Percentiles rank a stretch among this genome's conserved stretches.
Conservation (phyloP, 2,113 vertebrate genomes). For the Rhegmatorhina hoffmannsi region DNA sequence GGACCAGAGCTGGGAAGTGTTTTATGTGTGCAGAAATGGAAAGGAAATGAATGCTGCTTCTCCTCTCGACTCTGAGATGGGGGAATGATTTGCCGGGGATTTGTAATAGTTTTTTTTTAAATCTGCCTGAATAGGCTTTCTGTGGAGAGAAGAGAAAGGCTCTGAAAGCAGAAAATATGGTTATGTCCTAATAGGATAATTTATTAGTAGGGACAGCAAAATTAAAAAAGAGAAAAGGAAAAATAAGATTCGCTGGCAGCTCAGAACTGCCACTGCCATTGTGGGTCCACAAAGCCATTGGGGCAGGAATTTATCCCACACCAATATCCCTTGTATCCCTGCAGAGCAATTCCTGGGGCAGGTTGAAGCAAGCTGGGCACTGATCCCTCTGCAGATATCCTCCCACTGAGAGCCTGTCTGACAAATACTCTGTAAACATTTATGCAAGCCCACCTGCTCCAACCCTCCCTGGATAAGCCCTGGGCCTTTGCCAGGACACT, state of each 20-base stretch:
- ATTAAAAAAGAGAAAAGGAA: neutral
- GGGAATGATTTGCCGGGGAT: slow-evolving; percentile 17
- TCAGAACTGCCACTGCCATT: neutral
- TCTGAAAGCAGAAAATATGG: neutral
- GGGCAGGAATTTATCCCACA: neutral
- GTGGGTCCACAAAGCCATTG: fast-evolving
- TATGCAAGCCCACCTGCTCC: neutral
- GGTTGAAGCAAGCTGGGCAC: neutral
- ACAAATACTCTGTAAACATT: neutral
- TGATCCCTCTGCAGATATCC: neutral
- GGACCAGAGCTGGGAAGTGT: neutral
- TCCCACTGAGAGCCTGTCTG: neutral
- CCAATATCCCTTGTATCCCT: neutral
- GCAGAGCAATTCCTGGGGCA: neutral
- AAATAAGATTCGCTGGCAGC: neutral
- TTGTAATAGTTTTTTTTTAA: neutral
- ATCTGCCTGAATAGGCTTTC: slow-evolving; percentile 19
- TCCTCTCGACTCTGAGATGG: neutral
- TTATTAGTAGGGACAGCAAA: slow-evolving; percentile 11
- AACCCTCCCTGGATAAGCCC: neutral
- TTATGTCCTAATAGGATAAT: neutral
- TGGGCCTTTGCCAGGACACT: neutral
- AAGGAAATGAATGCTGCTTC: slow-evolving; percentile 31
- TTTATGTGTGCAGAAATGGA: neutral
- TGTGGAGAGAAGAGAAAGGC: neutral